Evolutionary conservation across 2,797 vertebrate genomes (phyloP).

Genomic region (Anguilla obscura): DNA sequence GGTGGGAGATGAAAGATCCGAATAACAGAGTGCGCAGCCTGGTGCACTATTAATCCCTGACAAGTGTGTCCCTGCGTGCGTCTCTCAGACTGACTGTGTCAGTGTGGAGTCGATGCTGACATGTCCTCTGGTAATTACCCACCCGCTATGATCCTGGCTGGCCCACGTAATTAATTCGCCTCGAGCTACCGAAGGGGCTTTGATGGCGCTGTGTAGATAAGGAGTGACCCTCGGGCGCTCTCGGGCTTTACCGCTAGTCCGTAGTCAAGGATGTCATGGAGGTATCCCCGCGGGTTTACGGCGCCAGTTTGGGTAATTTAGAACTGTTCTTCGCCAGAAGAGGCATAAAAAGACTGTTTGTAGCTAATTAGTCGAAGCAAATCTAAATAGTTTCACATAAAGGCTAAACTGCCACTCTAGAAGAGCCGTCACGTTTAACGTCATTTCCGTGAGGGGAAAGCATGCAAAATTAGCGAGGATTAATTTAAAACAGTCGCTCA

Average conservation of each 20-base stretch:
- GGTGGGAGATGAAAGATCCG: conserved; percentile 14
- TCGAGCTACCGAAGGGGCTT: conserved; percentile 26
- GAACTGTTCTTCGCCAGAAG: conserved; percentile 1
- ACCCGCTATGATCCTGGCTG: conserved; percentile 35
- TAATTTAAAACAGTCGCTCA: not conserved
- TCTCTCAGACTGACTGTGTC: conserved; percentile 29
- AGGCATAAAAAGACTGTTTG: conserved; percentile 9
- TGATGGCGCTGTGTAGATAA: conserved; percentile 26
- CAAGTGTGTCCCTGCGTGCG: conserved; percentile 34
- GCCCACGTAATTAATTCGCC: conserved; percentile 42
- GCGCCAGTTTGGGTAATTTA: not conserved
- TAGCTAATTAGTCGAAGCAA: conserved; percentile 25
- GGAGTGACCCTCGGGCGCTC: not conserved
- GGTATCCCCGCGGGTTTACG: not conserved
- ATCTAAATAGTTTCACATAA: conserved; percentile 1
- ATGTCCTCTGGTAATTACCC: conserved; percentile 38
- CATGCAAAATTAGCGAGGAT: not conserved
- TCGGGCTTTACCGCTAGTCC: not conserved
- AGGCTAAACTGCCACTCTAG: not conserved
- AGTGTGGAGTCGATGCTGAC: conserved; percentile 31
- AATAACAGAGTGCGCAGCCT: not conserved
- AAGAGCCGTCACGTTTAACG: not conserved
- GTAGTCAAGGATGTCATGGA: conserved; percentile 23
- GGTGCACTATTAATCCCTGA: conserved; percentile 18
- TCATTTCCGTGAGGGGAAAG: not conserved